Evolutionary conservation across 92 coral and sea anemone genomes (phyloP), one percentile per base, ranked within the genome.

Genomic region (Galaxea fascicularis): DNA sequence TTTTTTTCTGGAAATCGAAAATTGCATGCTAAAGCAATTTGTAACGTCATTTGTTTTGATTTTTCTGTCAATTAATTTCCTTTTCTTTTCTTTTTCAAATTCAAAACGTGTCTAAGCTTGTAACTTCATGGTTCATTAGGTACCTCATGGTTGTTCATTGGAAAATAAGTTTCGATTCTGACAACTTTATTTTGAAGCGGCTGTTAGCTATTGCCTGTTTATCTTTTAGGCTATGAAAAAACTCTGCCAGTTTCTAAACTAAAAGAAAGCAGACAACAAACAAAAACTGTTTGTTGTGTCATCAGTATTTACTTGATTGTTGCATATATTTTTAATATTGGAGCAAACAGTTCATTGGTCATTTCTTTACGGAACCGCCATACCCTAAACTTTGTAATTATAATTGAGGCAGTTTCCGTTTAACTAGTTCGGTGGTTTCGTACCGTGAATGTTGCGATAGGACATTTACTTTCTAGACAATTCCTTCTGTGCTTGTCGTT

Each of bases 1-100:
- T 63, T 44, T 74, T 75, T 65, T 74, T 75, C 67, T 75, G 12
- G 66, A 75, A 74, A 27, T 39, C 15, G 8, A 74, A 52, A 56
- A 6, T 17, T 74, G 44, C 45, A 54, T 29, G n/a, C 47, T 30
- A 22, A 74, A 74, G 22, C 49, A 74, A 53, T 53, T 18, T 4
- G 10, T 21, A 49, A 52, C 78, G 65, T 29, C 65, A 59, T 27
- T 8, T 73, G 76, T 46, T 73, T 73, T 71, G 10, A 24, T 75
- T 56, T 29, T 54, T 10, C 54, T 14, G 20, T 8, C 21, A 71
- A 24, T 63, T 10, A 24, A 63, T 24, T 24, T 16, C 35, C 10
- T 25, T 24, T 27, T 63, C 18, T 63, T 63, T 60, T 15, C 56
- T 10, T 2, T 64, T 25, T 10, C 1, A 13, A 25, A 64, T 4